phyloP scores from a whole-genome alignment of 1,140 invertebrate genomes.

The Chironomus tepperi region DNA sequence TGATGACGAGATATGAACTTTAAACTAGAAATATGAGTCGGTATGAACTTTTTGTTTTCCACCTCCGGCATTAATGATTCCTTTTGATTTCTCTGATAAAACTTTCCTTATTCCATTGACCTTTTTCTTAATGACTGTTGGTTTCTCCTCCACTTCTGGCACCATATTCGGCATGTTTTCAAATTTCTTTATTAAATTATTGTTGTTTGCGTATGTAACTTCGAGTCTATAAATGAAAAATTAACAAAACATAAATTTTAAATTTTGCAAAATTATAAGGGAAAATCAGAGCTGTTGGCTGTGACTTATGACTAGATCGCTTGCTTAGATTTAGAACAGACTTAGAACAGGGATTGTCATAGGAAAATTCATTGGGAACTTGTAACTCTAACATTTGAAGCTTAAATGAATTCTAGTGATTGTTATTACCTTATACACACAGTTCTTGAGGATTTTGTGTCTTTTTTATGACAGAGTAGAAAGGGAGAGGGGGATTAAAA shows the following conservation, averaged over 20 bases:
- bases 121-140: neutral
- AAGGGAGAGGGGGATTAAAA: too few relatives aligned
- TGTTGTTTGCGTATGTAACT: conserved; percentile 17
- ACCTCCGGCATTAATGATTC: neutral
- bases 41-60: conserved; percentile 10
- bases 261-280: neutral
- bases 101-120: conserved; percentile 16
- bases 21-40: neutral
- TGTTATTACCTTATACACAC: too few relatives aligned
- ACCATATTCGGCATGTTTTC: conserved; percentile 17
- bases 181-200: conserved; percentile 22
- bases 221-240: conserved; percentile 1
- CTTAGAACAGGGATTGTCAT: too few relatives aligned
- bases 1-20: neutral
- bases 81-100: conserved; percentile 1
- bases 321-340: too few relatives aligned
- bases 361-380: too few relatives aligned
- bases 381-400: too few relatives aligned
- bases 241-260: neutral
- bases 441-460: too few relatives aligned
- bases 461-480: too few relatives aligned
- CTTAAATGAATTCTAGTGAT: too few relatives aligned
- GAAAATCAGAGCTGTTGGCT: neutral
- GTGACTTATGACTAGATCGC: too few relatives aligned
- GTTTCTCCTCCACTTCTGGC: neutral